Conservation (phyloP, 2,888 invertebrate genomes). For the Zaprionus bogoriensis region DNA sequence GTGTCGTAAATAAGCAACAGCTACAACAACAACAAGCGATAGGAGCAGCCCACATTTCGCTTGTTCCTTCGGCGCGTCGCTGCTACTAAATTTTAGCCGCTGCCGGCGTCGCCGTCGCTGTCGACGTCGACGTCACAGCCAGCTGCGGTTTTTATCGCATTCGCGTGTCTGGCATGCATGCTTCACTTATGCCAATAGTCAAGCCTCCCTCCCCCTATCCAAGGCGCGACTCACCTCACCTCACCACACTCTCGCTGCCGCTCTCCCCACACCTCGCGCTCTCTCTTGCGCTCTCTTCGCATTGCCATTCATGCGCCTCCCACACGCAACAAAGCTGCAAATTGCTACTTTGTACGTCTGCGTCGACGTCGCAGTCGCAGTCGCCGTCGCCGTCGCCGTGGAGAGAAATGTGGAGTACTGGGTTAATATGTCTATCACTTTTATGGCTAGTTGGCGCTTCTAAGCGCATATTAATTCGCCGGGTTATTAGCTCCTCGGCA, state of each 20-base stretch:
- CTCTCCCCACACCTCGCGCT: too few species aligned
- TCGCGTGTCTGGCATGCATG: constrained; percentile 73
- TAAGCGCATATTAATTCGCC: constrained; percentile 57
- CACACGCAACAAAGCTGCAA: constrained; percentile 73
- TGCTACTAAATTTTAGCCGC: constrained; percentile 54
- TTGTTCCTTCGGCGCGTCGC: constrained; percentile 20
- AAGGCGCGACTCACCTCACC: not conserved
- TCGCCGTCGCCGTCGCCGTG: constrained; percentile 8
- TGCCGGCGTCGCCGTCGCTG: constrained; percentile 1
- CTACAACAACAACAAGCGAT: constrained; percentile 16
- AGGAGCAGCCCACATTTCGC: constrained; percentile 10
- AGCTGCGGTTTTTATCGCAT: constrained; percentile 59
- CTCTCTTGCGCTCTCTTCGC: too few species aligned
- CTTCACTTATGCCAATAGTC: constrained; percentile 58
- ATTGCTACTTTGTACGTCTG: constrained; percentile 69
- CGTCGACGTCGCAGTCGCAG: constrained; percentile 18
- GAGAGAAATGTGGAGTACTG: constrained; percentile 69
- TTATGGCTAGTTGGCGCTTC: constrained; percentile 67
- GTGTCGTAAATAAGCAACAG: constrained; percentile 65
- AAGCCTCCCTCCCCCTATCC: not conserved
- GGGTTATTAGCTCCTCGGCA: constrained; percentile 22
- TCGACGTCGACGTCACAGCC: not conserved
- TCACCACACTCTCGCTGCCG: constrained; percentile 1
- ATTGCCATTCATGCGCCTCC: too few species aligned
- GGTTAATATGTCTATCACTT: constrained; percentile 77